Base-by-base conservation (phyloP, 2,888 invertebrate species). In the Sarcophaga carnaria region DNA sequence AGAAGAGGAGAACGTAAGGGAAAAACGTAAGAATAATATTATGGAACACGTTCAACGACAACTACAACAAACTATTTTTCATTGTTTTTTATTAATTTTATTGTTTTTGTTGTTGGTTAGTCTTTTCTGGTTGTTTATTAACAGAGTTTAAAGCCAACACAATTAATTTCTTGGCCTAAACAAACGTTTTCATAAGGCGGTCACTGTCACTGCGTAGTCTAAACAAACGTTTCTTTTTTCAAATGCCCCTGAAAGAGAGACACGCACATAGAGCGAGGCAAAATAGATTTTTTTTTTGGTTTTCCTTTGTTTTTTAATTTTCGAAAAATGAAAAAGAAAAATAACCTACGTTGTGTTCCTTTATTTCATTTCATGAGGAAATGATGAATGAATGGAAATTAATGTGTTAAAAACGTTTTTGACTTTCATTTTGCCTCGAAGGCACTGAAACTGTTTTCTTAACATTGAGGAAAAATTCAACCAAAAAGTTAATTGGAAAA, bases 301-400 rank as follows among this genome's bases (percentile, higher is more conserved):
- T 8, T 66, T 17, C 4, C 11, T 47, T 45, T 45, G 45, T 11
- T n/a, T 11, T 62, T 62, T 4, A 45, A n/a, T 17, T 67, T n/a
- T 63, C 5, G 2, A 20, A 47, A 69, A 69, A 20, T 17, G 62
- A 69, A 20, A 20, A 47, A 47, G 25, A 71, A 63, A 64, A 71
- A 10, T 0, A 10, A 37, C 10, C 10, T 8, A 37, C 8, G 8
- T 37, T 37, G 37, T 37, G 47, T 82, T 71, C 71, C 77, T 71
- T 66, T 27, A 54, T 76, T 76, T 54, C 17, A 54, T 76, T 76
- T 54, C 17, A 54, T 17, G 17, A 77, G 70, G 78, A 78, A 85
- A 79, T 85, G 62, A 75, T 85, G 67, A 72, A 76, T 62, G 63
- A 76, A 83, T 80, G 63, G 72, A 71, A 83, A 83, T 83, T 83